Percentiles rank a stretch among this genome's conserved stretches.
Evolutionary conservation across 35 echinoderm and acorn worm species (phyloP).

Genomic region (Stichopus chloronotus): DNA sequence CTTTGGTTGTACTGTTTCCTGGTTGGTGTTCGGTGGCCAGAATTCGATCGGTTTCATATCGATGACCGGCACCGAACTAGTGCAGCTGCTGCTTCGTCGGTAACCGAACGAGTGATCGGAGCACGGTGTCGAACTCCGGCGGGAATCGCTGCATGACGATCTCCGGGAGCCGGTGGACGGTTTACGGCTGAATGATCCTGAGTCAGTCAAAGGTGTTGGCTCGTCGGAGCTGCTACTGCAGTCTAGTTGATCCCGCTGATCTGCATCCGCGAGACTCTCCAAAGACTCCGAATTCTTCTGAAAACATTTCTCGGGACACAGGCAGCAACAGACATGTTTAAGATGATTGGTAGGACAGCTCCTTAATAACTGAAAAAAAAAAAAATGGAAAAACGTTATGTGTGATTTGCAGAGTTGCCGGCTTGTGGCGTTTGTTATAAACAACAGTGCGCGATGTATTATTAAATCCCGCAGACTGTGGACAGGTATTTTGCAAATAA

Average conservation of each 20-base stretch:
- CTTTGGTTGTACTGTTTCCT: conserved; percentile 90
- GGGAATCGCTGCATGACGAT: conserved; percentile 83
- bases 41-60: conserved; percentile 99
- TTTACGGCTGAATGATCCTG: conserved; percentile 55
- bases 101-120: conserved; percentile 70
- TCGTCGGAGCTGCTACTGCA: conserved; percentile 39
- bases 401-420: not conserved
- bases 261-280: conserved; percentile 49
- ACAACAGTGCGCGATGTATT: no score
- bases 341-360: conserved; percentile 34
- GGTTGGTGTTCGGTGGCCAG: conserved; percentile 94
- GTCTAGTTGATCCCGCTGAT: not conserved
- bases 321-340: conserved; percentile 51
- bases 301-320: conserved; percentile 36
- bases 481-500: not conserved
- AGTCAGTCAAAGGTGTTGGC: conserved; percentile 42
- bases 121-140: conserved; percentile 78
- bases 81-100: conserved; percentile 72
- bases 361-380: conserved; percentile 38
- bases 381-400: not conserved
- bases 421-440: not conserved
- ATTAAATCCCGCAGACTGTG: no score
- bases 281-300: conserved; percentile 30
- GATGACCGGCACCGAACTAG: conserved; percentile 82
- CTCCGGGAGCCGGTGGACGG: conserved; percentile 82